These are phyloP conservation scores for Cistogaster globosa DNA, from an alignment of 2,888 invertebrate genomes.

Conservation along the genomic window DNA sequence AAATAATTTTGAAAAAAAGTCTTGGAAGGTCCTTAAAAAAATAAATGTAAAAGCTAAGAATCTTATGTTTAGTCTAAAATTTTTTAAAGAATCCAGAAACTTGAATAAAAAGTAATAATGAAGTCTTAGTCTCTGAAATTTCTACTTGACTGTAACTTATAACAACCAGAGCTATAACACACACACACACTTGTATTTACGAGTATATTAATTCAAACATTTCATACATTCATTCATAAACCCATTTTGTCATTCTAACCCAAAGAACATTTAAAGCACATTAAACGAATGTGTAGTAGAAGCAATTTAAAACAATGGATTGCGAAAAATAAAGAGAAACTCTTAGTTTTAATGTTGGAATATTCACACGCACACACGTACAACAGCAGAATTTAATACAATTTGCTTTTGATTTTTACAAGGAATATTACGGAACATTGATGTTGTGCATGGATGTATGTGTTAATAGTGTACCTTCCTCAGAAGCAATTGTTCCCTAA, in stretches of 20 bases:
- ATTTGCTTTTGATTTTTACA: conserved; percentile 42
- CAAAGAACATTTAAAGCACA: conserved; percentile 49
- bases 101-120: too few relatives aligned
- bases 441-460: neutral
- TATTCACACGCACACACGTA: neutral
- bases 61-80: too few relatives aligned
- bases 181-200: conserved; percentile 3
- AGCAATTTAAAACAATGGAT: neutral
- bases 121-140: too few relatives aligned
- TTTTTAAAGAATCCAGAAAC: too few relatives aligned
- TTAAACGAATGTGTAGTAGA: conserved; percentile 4
- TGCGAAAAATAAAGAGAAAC: neutral
- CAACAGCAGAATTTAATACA: conserved; percentile 38
- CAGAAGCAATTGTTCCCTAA: conserved; percentile 7
- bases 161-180: too few relatives aligned
- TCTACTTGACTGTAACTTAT: conserved; percentile 10
- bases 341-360: neutral
- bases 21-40: too few relatives aligned
- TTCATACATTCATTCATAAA: conserved; percentile 41
- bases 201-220: neutral
- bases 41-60: too few relatives aligned
- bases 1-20: too few relatives aligned
- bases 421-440: conserved; percentile 29
- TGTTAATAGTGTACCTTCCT: neutral
- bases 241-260: conserved; percentile 7